Evolutionary conservation across 2,797 vertebrate species (phyloP).

Genomic region (Acanthurus leucopareius): DNA sequence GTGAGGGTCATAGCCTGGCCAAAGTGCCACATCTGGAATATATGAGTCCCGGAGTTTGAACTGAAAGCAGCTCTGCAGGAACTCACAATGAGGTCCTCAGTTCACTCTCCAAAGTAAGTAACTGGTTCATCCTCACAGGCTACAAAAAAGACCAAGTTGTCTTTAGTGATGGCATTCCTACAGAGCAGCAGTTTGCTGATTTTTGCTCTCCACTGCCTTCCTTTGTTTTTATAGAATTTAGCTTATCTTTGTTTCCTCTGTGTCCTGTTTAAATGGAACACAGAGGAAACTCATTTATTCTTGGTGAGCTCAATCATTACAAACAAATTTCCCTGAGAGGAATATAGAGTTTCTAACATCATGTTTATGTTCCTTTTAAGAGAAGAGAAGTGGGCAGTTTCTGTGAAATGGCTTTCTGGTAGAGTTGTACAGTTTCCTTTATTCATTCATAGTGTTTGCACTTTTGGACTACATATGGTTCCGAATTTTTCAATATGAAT

Average conservation of each 20-base stretch:
- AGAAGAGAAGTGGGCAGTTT: slow-evolving; percentile 29
- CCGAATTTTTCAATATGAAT: neutral
- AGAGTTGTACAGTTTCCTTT: neutral
- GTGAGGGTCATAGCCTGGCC: slow-evolving; percentile 77
- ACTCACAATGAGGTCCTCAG: slow-evolving; percentile 75
- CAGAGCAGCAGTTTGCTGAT: slow-evolving; percentile 26
- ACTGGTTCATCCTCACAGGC: slow-evolving; percentile 56
- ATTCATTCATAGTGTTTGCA: neutral
- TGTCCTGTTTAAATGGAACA: slow-evolving; percentile 2
- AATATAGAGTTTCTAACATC: neutral
- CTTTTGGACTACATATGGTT: neutral
- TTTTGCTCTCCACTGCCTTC: slow-evolving; percentile 20
- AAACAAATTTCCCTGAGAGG: slow-evolving; percentile 15
- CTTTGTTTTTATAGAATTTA: slow-evolving; percentile 17
- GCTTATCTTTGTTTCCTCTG: slow-evolving; percentile 12
- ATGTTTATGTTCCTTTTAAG: slow-evolving; percentile 20
- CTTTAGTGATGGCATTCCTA: slow-evolving; percentile 34
- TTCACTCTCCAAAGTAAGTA: slow-evolving; percentile 77
- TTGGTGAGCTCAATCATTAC: neutral
- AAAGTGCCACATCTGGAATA: slow-evolving; percentile 82
- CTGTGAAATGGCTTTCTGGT: neutral
- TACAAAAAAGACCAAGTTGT: slow-evolving; percentile 43
- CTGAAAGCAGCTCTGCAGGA: slow-evolving; percentile 65
- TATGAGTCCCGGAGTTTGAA: slow-evolving; percentile 70
- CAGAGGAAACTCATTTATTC: neutral